These are phyloP conservation scores for Engystomops pustulosus DNA, from an alignment of 2,113 vertebrate species.

Conservation along the genomic window DNA sequence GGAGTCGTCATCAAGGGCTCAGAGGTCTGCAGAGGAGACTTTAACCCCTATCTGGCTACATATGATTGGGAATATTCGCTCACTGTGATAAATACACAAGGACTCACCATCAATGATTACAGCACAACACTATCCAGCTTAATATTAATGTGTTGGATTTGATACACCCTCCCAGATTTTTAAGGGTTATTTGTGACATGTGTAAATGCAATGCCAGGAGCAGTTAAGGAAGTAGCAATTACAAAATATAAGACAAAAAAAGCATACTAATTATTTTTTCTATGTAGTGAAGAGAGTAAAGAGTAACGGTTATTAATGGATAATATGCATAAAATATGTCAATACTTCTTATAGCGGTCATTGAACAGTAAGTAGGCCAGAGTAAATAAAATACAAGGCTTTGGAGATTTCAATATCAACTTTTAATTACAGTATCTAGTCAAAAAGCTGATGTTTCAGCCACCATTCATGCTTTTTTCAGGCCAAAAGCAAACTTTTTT, in stretches of 20 bases:
- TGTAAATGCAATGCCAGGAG: neutral
- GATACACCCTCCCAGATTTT: neutral
- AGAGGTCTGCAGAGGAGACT: conserved; percentile 60
- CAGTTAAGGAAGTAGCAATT: neutral
- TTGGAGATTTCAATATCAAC: no score
- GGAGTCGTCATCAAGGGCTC: conserved; percentile 82
- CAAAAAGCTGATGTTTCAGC: no score
- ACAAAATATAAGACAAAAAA: neutral
- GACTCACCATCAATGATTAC: no score
- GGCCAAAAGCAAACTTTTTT: no score
- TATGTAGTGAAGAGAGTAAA: neutral
- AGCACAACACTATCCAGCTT: neutral
- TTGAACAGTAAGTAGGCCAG: neutral
- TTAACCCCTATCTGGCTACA: neutral
- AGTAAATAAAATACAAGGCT: no score
- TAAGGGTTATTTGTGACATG: neutral
- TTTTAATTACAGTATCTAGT: no score
- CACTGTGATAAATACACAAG: no score
- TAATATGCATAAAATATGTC: no score
- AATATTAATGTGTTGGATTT: neutral
- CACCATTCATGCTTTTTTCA: no score
- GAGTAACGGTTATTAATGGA: neutral
- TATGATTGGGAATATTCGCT: no score
- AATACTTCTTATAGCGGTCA: no score
- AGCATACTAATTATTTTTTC: neutral